Base-by-base conservation (phyloP, 2,797 vertebrate genomes). In the Oreochromis grahami region DNA sequence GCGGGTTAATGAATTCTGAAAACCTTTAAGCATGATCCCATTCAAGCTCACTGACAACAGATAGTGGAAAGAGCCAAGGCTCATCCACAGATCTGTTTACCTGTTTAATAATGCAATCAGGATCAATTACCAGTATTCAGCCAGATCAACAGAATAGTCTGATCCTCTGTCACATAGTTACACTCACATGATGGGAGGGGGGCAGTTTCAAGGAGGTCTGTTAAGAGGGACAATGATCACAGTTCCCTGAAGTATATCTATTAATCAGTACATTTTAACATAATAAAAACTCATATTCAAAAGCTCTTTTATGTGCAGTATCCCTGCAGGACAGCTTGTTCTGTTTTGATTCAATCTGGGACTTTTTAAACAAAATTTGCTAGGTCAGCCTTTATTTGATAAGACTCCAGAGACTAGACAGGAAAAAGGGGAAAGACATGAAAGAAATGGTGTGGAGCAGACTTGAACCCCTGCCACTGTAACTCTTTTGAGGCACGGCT, bases 1-100 rank as follows among this genome's bases (percentile, higher is more conserved):
- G 82, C 36, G 79, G 93, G 92, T 94, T 95, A 94, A 95, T 95
- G 93, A 87, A 95, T 95, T 95, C 93, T 90, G 90, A 92, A 95
- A 93, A 95, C 92, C 91, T 93, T 93, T 91, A 93, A 95, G 84
- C 91, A 84, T 17, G 88, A 90, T 93, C 90, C 83, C 90, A 81
- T 92, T 93, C 88, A 92, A 93, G 93, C 92, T 90, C 87, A 92
- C 89, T 91, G 89, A 92, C 83, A 91, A 92, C 92, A 93, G 95
- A 89, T 87, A 94, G 92, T 92, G 93, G 95, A 96, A 96, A 96
- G 94, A 95, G 86, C 87, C 76, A 15, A 38, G 76, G 58, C 84
- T 91, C 86, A 95, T 95, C 91, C 94, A 95, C 94, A 95, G 94
- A 95, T 96, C 95, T 95, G 90, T 96, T 95, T 94, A 95, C 87